Evolutionary conservation across 2,797 vertebrate species (phyloP), one percentile per base, ranked within the genome.

Genomic region (Neosalanx taihuensis): DNA sequence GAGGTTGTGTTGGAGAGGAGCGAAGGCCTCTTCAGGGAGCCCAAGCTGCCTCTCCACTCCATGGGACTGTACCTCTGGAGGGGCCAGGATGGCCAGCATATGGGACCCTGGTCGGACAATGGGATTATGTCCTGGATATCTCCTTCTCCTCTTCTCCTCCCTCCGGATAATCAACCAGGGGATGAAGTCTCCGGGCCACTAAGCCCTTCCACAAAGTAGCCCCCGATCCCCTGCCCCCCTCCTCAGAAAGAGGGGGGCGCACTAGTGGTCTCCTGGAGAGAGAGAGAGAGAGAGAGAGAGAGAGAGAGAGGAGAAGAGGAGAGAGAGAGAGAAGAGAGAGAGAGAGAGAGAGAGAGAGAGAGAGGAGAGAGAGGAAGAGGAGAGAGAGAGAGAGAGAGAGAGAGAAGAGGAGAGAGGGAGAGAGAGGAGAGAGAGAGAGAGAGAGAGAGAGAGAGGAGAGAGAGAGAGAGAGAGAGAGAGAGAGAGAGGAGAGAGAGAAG

Each of bases 71-170:
- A 89, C 84, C 82, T 64, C 79, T 89, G 86, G 87, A 89, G 87
- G 88, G 89, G 86, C 87, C 84, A 83, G 87, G 87, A 88, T 84
- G 86, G 88, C 88, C 81, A 73, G 81, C 91, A 93, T 93, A 92
- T 92, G 91, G 87, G 87, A 89, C 86, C 4, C 80, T 84, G 87
- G 86, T 87, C 82, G 87, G 87, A 92, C 90, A 92, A 92, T 87
- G 81, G 91, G 91, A 92, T 92, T 92, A 92, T 78, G 83, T 70
- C 81, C 76, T 69, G 73, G 81, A 80, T 77, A 88, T 88, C 86
- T 89, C 85, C 85, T 86, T 86, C 79, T 87, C 88, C 87, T 88
- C 84, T 84, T 82, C 83, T 89, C 78, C 77, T 80, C 63, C 72
- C n/a, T 73, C 63, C 77, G 88, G 79, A 91, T 88, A 91, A 92